These are phyloP conservation scores for Lasaia peninsularis DNA, from an alignment of 1,140 invertebrate species.

Conservation along the genomic window DNA sequence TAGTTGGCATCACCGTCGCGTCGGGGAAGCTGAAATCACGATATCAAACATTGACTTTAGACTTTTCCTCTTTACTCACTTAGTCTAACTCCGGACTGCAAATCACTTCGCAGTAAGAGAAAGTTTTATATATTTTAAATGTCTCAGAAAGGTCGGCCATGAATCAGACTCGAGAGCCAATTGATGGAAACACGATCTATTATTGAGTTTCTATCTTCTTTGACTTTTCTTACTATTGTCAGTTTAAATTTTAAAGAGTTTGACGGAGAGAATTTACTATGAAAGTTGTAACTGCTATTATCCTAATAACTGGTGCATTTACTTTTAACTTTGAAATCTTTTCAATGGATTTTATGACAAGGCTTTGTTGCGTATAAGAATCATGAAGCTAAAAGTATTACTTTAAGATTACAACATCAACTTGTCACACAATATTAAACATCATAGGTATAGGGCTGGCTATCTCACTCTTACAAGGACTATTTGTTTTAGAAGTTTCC, in stretches of 20 bases:
- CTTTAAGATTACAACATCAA: too few species aligned
- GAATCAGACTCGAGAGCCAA: conserved; percentile 42
- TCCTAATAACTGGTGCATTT: conserved; percentile 1
- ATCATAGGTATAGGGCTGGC: too few species aligned
- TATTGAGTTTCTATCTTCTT: conserved; percentile 36
- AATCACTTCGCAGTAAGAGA: conserved; percentile 63
- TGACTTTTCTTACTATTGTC: conserved; percentile 18
- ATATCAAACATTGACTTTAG: conserved; percentile 73
- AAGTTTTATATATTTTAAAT: conserved; percentile 64
- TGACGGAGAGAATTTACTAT: conserved; percentile 11
- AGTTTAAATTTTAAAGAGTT: conserved; percentile 16
- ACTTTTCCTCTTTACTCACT: conserved; percentile 71
- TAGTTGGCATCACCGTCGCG: conserved; percentile 39
- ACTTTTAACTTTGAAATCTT: background rate
- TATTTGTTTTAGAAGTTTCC: too few species aligned
- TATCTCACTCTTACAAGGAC: too few species aligned
- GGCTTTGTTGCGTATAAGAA: too few species aligned
- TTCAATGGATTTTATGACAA: too few species aligned
- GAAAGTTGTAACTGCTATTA: conserved; percentile 11
- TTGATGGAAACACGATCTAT: conserved; percentile 43
- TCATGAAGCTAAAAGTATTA: too few species aligned
- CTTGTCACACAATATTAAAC: too few species aligned
- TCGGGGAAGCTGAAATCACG: conserved; percentile 63
- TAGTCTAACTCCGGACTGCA: conserved; percentile 59
- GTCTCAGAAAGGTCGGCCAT: conserved; percentile 50